Evolutionary conservation across 2,888 invertebrate genomes (phyloP).

Genomic region (Pachycephus smyrnensis): DNA sequence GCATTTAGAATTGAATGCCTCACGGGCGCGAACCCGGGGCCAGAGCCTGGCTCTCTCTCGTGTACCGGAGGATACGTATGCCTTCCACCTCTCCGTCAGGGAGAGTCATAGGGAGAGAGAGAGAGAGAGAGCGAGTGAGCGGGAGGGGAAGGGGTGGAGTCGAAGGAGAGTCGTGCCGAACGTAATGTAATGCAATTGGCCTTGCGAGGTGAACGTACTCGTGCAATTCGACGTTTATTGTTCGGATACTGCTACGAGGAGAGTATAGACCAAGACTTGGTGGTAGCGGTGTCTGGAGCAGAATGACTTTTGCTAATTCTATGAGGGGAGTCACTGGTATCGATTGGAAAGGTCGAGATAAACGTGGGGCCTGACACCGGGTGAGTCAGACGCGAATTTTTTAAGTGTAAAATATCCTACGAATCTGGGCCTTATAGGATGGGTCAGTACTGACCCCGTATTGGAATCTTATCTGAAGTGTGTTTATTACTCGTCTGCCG

Average conservation of each 20-base stretch:
- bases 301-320: background rate
- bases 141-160: constrained; percentile 8
- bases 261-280: background rate
- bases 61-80: background rate
- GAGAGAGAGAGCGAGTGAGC: constrained; percentile 8
- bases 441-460: background rate
- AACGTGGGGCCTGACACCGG: background rate
- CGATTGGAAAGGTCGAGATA: background rate
- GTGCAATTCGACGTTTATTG: constrained; percentile 36
- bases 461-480: background rate
- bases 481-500: constrained; percentile 17
- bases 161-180: constrained; percentile 26
- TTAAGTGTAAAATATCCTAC: background rate
- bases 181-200: constrained; percentile 46
- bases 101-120: background rate
- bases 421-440: background rate
- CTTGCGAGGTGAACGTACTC: constrained; percentile 55
- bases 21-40: constrained; percentile 28
- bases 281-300: background rate
- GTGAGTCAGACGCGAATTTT: background rate
- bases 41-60: background rate
- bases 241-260: background rate
- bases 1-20: constrained; percentile 41
- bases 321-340: background rate
- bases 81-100: background rate